These are phyloP conservation scores for Astreopora myriophthalma DNA, from an alignment of 64 coral and sea anemone genomes.

Conservation along the genomic window DNA sequence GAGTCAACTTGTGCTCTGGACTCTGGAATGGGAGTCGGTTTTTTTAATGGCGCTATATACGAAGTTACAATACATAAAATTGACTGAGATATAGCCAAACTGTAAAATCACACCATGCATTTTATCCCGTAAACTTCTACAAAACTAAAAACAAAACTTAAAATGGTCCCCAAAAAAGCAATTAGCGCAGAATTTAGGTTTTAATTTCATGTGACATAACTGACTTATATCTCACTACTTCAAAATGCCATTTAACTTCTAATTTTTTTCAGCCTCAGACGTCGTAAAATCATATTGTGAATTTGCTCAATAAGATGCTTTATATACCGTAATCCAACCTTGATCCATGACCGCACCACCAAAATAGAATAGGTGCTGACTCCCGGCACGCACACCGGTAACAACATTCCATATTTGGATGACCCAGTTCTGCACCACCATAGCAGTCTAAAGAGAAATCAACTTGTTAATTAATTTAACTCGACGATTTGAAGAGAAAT, in stretches of 20 bases:
- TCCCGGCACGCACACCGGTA: background rate
- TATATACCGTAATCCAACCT: background rate
- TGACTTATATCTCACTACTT: background rate
- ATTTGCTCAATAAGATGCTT: background rate
- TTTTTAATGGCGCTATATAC: background rate
- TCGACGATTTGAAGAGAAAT: too few relatives aligned
- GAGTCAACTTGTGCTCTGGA: background rate
- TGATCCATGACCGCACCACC: background rate
- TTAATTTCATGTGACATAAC: background rate
- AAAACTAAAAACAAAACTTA: background rate
- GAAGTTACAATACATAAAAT: background rate
- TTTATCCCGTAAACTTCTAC: background rate
- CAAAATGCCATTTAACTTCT: background rate
- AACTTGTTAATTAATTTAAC: background rate
- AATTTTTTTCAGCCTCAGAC: background rate
- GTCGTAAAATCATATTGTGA: background rate
- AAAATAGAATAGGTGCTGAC: background rate
- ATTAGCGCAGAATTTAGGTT: background rate
- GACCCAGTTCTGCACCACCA: background rate
- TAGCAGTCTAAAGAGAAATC: background rate
- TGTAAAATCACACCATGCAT: background rate
- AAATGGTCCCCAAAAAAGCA: too few relatives aligned
- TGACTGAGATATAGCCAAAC: background rate
- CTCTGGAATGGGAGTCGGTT: slow-evolving; percentile 16
- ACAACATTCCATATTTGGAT: background rate